A percentile compares a stretch with the other conserved stretches of the same genome.
Conservation (phyloP, 2,888 invertebrate species). For the Meliscaeva auricollis region DNA sequence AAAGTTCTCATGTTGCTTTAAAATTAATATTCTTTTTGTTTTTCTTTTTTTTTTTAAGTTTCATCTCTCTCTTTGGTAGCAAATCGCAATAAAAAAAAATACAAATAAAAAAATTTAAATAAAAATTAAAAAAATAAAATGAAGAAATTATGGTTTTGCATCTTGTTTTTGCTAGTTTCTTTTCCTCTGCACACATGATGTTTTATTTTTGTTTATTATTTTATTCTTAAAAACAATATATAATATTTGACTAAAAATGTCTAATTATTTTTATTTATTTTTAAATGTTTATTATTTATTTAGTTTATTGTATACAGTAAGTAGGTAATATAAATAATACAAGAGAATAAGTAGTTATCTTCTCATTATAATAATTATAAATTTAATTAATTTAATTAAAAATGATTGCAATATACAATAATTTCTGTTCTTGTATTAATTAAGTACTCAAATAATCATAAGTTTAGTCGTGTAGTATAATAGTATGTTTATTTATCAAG, state of each 20-base stretch:
- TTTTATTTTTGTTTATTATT: conserved; percentile 8
- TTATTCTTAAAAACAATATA: conserved; percentile 46
- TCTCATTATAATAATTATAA: conserved; percentile 22
- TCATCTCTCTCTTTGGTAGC: conserved; percentile 60
- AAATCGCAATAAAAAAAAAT: conserved; percentile 39
- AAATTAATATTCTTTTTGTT: conserved; percentile 22
- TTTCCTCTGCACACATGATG: conserved; percentile 7
- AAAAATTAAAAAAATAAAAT: conserved; percentile 41
- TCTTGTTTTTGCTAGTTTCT: conserved; percentile 36
- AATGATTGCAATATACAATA: conserved; percentile 21
- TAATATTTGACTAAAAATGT: conserved; percentile 54
- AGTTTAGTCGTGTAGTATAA: conserved; percentile 7
- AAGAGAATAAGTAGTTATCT: conserved; percentile 15
- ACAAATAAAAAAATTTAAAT: conserved; percentile 34
- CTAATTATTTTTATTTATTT: conserved; percentile 5
- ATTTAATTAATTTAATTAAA: conserved; percentile 3
- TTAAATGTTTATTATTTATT: conserved; percentile 13
- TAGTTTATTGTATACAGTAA: conserved; percentile 32
- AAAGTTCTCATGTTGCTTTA: conserved; percentile 43
- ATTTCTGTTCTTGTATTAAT: conserved; percentile 4
- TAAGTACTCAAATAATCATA: conserved; percentile 59
- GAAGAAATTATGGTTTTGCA: not conserved
- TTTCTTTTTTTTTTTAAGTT: conserved; percentile 14
- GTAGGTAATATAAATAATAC: conserved; percentile 47
- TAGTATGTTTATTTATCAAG: not conserved